A percentile compares a stretch with the other conserved stretches of the same genome.
phyloP scores from a whole-genome alignment of 2,888 invertebrate species.

The Pristionchus arcanus region DNA sequence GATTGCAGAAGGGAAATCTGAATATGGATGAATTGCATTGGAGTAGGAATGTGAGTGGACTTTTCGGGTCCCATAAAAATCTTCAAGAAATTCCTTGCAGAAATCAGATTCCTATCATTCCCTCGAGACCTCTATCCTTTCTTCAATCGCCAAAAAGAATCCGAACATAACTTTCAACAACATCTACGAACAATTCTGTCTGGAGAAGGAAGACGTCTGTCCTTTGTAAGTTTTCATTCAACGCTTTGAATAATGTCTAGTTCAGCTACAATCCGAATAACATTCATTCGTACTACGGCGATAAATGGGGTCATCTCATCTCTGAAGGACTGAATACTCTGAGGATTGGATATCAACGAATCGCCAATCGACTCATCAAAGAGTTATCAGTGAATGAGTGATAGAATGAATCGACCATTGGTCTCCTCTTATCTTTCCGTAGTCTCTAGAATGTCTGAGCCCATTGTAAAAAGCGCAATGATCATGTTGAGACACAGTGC shows the following conservation, averaged over 20 bases:
- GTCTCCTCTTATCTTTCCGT: constrained; percentile 31
- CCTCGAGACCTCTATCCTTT: not conserved
- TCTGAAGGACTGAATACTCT: constrained; percentile 24
- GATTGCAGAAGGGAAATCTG: not conserved
- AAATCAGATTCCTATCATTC: not conserved
- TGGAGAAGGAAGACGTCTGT: not conserved
- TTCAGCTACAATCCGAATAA: constrained; percentile 25
- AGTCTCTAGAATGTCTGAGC: constrained; percentile 12
- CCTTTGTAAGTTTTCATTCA: not conserved
- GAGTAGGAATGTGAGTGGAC: constrained; percentile 5
- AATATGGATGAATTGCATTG: constrained; percentile 31
- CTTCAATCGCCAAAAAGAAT: not conserved
- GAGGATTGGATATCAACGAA: constrained; percentile 5
- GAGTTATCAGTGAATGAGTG: not conserved
- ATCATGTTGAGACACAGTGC: not conserved
- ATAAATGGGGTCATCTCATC: constrained; percentile 39
- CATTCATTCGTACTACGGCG: constrained; percentile 28
- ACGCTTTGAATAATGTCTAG: not conserved
- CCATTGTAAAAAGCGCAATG: constrained; percentile 19
- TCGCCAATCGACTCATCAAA: not conserved
- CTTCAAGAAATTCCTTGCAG: not conserved
- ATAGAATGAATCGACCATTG: constrained; percentile 29
- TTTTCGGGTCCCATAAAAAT: not conserved
- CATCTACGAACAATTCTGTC: constrained; percentile 7
- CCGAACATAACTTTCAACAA: constrained; percentile 24